Evolutionary conservation across 2,113 vertebrate genomes (phyloP), one percentile per base, ranked within the genome.

Genomic region (Mirounga angustirostris): DNA sequence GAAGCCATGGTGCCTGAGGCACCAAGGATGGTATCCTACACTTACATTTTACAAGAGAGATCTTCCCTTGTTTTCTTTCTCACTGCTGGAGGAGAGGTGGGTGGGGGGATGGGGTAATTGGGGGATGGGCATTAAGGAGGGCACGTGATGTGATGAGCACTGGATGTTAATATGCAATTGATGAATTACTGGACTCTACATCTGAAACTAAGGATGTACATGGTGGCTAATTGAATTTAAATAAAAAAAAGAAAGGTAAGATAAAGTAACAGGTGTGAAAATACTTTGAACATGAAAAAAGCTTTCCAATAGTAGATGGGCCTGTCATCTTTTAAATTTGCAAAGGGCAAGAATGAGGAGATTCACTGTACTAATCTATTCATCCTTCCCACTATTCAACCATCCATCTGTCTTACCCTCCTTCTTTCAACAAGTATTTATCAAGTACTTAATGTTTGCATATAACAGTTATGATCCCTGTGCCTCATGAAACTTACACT

Each of bases 261-360:
- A 50, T 89, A 85, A 95, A 91, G 22, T 63, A 50, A 84, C 26
- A 80, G 26, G 65, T 96, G 50, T 67, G 58, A 76, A 96, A 94
- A 92, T 81, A 54, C 40, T 86, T 92, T 30, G 58, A 76, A 95
- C 65, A 69, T 33, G 78, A 59, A 93, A 91, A 73, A 52, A 93
- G 43, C 76, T 83, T 93, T 93, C 36, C 52, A 71, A 13, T 54
- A 0, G 0, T 83, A 88, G 19, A 12, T 50, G 28, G 30, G 6
- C 1, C n/a, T 73, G 19, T 36, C 19, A 61, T 80, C 50, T 85
- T 92, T 94, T 56, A 54, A 22, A 59, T 91, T 93, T 86, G 36
- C 33, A 87, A 67, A 71, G 16, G 40, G 1, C 11, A 83, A 28
- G 2, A 22, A 40, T 22, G 40, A 80, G 18, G 76, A 93, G 58